Evolutionary conservation across 2,113 vertebrate genomes (phyloP).

Genomic region (Gulo gulo): DNA sequence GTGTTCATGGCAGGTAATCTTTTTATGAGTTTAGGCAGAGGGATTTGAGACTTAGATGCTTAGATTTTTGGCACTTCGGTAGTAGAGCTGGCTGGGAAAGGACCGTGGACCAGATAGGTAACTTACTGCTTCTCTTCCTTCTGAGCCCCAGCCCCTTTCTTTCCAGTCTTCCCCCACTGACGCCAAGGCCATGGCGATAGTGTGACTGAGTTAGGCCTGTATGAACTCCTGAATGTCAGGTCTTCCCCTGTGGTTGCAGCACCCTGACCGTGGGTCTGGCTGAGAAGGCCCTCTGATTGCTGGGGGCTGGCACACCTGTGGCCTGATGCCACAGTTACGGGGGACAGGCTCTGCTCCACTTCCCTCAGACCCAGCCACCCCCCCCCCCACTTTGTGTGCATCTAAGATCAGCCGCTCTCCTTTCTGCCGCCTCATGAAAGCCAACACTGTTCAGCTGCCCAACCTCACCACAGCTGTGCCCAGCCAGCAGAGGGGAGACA

Average conservation of each 20-base stretch:
- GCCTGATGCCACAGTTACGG: neutral
- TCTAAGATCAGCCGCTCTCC: constrained; percentile 24
- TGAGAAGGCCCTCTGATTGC: neutral
- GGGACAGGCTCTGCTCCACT: neutral
- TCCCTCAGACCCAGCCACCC: neutral
- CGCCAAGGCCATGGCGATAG: neutral
- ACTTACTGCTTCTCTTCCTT: neutral
- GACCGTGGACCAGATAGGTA: neutral
- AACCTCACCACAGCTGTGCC: constrained; percentile 68
- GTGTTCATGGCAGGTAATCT: neutral
- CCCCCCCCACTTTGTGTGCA: constrained; percentile 19
- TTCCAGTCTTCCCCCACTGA: neutral
- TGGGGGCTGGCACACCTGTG: neutral
- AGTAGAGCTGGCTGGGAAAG: neutral
- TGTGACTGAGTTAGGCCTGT: neutral
- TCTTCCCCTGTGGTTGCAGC: neutral
- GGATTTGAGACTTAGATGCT: neutral
- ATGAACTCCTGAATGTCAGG: neutral
- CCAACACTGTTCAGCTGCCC: constrained; percentile 69
- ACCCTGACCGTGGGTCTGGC: neutral
- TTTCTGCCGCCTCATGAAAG: constrained; percentile 65
- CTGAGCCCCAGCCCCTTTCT: neutral
- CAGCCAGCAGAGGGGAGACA: constrained; percentile 72
- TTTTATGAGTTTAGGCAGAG: neutral
- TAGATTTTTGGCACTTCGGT: neutral